Percentiles rank a stretch among this genome's conserved stretches.
phyloP scores from a whole-genome alignment of 2,113 vertebrate species.

The Gallinago media region DNA sequence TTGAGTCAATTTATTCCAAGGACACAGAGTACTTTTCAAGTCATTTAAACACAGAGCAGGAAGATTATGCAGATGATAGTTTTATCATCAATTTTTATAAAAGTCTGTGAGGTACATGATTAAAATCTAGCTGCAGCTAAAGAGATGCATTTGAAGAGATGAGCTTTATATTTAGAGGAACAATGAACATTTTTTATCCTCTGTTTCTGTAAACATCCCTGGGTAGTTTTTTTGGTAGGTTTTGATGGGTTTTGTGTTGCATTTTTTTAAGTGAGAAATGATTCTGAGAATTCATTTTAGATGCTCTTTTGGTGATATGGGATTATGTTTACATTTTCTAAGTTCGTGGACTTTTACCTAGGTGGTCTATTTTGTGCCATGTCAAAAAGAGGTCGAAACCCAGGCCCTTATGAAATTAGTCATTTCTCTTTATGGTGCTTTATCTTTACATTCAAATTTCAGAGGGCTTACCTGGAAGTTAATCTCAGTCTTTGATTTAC shows the following conservation, averaged over 20 bases:
- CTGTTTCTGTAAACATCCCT: background rate
- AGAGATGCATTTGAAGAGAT: background rate
- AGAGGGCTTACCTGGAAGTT: background rate
- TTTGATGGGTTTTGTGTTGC: too few species aligned
- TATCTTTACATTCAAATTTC: background rate
- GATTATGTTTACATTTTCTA: background rate
- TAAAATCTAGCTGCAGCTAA: background rate
- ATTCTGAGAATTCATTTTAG: background rate
- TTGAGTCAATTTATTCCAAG: conserved; percentile 54
- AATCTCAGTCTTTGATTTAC: background rate
- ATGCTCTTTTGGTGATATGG: background rate
- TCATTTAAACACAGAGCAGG: conserved; percentile 35
- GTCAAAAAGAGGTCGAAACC: background rate
- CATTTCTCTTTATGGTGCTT: background rate
- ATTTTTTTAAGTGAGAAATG: background rate
- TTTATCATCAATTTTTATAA: conserved; percentile 32
- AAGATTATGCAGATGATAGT: conserved; percentile 34
- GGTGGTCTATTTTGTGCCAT: background rate
- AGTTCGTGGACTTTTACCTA: background rate
- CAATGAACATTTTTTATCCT: background rate
- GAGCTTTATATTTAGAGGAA: background rate
- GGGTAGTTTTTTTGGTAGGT: background rate
- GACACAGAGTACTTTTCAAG: conserved; percentile 43
- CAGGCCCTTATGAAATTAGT: background rate
- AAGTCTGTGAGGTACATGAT: background rate